Percentiles rank a stretch among this genome's conserved stretches.
phyloP scores from a whole-genome alignment of 64 coral and sea anemone genomes.

The Acropora tenuis region DNA sequence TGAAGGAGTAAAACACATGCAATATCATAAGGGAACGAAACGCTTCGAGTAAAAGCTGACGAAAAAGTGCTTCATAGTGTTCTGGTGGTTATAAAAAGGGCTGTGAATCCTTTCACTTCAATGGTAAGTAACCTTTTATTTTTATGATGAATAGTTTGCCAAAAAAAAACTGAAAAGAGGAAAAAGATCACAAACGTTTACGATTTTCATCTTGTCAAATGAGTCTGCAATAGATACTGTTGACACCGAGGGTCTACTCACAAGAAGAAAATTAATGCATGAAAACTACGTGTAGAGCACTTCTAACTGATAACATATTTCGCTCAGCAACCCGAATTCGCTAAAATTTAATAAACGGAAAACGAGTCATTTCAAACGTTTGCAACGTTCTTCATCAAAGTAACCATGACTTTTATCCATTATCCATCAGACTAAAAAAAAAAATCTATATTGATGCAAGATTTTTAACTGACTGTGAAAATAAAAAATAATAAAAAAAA shows the following conservation, averaged over 20 bases:
- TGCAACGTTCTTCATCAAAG: not conserved
- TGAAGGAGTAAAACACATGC: not conserved
- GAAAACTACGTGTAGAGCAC: no score
- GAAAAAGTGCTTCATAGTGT: not conserved
- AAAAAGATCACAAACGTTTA: not conserved
- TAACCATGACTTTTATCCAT: no score
- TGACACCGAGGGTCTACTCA: not conserved
- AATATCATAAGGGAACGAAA: not conserved
- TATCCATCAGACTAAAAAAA: no score
- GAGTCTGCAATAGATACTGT: not conserved
- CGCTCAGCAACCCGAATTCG: no score
- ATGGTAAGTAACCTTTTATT: no score
- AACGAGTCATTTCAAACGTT: not conserved
- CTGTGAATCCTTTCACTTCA: no score
- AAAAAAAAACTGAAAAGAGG: not conserved
- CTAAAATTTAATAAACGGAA: not conserved
- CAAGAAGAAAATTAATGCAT: not conserved
- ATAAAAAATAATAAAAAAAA: no score
- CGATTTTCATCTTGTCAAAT: not conserved
- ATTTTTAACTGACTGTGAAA: no score
- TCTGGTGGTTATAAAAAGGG: not conserved
- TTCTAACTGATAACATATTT: no score
- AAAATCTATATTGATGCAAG: no score
- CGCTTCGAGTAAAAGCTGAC: not conserved
- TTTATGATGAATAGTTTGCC: no score